Conservation (phyloP, 2,888 invertebrate species). For the Monopis laevigella region DNA sequence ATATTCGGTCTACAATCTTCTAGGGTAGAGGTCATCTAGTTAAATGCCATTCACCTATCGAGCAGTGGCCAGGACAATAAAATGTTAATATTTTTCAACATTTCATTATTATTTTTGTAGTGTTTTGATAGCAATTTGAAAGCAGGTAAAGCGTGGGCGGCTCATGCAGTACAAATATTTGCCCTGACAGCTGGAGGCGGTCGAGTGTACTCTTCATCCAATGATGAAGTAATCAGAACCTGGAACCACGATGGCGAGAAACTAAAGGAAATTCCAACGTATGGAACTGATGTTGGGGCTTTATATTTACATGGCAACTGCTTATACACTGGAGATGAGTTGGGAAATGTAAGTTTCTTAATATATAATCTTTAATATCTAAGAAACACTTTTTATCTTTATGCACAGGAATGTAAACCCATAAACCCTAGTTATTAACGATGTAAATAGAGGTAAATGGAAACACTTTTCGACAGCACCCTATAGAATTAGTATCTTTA, state of each 20-base stretch:
- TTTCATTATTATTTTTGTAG: slow-evolving; percentile 2
- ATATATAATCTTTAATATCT: too few relatives aligned
- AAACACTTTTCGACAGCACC: too few relatives aligned
- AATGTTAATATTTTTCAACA: too few relatives aligned
- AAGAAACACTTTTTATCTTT: too few relatives aligned
- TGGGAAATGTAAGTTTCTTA: slow-evolving; percentile 70
- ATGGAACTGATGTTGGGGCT: slow-evolving; percentile 45
- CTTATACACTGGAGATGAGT: slow-evolving; percentile 70
- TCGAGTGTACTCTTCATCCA: slow-evolving; percentile 68
- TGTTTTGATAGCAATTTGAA: neutral
- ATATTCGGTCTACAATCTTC: too few relatives aligned
- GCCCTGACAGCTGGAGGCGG: slow-evolving; percentile 63
- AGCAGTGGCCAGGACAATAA: too few relatives aligned
- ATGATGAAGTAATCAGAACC: slow-evolving; percentile 69
- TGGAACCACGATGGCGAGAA: slow-evolving; percentile 57
- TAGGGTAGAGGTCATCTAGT: too few relatives aligned
- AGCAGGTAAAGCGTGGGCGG: slow-evolving; percentile 43
- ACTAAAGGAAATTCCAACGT: slow-evolving; percentile 36
- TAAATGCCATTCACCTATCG: too few relatives aligned
- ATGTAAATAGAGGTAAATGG: too few relatives aligned
- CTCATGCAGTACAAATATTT: slow-evolving; percentile 70
- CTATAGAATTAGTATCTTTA: too few relatives aligned
- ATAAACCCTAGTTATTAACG: too few relatives aligned
- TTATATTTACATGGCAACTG: slow-evolving; percentile 40
- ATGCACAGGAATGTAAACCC: too few relatives aligned